Evolutionary conservation across 2,113 vertebrate genomes (phyloP).

Genomic region (Antechinus flavipes): DNA sequence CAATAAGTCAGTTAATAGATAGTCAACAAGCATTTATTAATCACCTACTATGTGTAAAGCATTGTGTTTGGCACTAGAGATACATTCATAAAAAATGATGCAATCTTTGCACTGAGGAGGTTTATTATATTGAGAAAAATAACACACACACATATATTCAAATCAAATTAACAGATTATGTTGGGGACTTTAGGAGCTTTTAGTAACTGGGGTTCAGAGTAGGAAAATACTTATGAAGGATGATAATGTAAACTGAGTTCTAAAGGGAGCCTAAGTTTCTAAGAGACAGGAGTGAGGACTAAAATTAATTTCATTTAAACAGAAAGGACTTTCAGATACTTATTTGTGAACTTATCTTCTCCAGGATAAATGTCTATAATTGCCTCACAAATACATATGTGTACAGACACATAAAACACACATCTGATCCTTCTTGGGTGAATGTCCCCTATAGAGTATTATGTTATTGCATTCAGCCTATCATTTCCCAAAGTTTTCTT

Average conservation of each 20-base stretch:
- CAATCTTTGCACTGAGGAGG: not conserved
- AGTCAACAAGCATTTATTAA: no score
- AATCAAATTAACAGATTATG: not conserved
- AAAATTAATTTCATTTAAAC: not conserved
- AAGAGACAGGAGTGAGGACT: not conserved
- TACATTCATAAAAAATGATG: not conserved
- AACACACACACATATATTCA: not conserved
- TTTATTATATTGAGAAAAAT: not conserved
- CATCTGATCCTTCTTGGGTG: no score
- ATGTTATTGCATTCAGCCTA: no score
- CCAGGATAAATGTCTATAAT: not conserved
- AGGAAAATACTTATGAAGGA: not conserved
- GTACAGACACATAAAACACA: not conserved
- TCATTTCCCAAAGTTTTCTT: no score
- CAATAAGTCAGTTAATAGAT: not conserved
- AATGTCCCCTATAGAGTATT: no score
- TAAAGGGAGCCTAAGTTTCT: not conserved
- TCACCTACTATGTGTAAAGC: no score
- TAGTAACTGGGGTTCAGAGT: not conserved
- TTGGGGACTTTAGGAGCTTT: not conserved
- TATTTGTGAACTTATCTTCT: not conserved
- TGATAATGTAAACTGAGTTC: not conserved
- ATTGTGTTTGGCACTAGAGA: not conserved
- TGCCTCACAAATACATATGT: not conserved
- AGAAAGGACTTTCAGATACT: not conserved